Percentiles rank a stretch among this genome's conserved stretches.
phyloP scores from a whole-genome alignment of 2,113 vertebrate species.

The Lamprologus tigripictilis region DNA sequence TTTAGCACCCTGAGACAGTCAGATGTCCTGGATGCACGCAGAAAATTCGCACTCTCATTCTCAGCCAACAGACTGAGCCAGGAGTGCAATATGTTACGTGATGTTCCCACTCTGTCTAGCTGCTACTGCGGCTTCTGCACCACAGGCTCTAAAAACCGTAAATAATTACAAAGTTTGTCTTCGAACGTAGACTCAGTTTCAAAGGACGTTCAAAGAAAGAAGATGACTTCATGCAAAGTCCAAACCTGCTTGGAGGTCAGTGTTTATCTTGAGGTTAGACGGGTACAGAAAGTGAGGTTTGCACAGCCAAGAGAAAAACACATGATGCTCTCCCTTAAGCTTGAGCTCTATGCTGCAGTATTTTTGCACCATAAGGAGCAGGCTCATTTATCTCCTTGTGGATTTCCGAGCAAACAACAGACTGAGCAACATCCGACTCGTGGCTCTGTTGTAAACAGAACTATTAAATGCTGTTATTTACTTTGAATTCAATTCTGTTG shows the following conservation, averaged over 20 bases:
- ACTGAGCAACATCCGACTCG: neutral
- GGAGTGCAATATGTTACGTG: neutral
- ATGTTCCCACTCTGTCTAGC: neutral
- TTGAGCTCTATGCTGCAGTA: neutral
- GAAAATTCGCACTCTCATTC: neutral
- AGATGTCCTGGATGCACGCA: neutral
- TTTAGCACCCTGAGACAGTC: neutral
- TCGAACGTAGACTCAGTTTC: neutral
- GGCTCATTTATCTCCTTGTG: neutral
- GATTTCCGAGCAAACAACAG: neutral
- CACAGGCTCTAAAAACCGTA: neutral
- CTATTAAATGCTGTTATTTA: neutral
- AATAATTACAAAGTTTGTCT: neutral
- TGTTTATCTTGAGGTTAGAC: neutral
- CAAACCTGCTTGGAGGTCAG: neutral
- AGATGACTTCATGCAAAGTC: neutral
- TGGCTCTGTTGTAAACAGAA: neutral
- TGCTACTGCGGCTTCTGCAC: neutral
- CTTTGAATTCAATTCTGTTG: neutral
- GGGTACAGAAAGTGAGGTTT: neutral
- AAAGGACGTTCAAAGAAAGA: neutral
- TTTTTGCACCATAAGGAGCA: neutral
- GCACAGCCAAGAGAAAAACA: neutral
- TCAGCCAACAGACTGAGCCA: neutral
- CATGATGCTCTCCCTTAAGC: neutral